phyloP scores from a whole-genome alignment of 2,113 vertebrate genomes.

The Calyptomena viridis region DNA sequence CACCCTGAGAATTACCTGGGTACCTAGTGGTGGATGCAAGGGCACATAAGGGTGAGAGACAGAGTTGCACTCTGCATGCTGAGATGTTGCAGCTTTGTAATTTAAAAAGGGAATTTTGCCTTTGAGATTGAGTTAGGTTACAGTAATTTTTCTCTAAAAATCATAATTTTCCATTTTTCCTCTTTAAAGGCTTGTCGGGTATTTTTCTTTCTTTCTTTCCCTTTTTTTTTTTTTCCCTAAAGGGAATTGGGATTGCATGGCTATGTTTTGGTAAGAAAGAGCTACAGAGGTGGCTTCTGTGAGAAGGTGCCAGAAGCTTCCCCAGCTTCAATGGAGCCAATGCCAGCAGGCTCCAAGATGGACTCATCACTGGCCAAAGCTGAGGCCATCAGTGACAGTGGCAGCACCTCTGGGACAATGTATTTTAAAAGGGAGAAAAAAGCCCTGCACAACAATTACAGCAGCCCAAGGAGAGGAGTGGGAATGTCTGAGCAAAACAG shows the following conservation, averaged over 20 bases:
- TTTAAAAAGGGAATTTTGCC: no score
- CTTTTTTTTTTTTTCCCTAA: background rate
- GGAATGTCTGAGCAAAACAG: background rate
- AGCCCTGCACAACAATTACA: background rate
- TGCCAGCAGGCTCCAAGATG: background rate
- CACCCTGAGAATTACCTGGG: no score
- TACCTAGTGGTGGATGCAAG: no score
- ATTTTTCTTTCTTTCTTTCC: background rate
- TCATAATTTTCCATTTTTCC: background rate
- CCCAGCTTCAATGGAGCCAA: background rate
- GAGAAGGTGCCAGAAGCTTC: background rate
- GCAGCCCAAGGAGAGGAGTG: background rate
- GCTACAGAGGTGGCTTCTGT: background rate
- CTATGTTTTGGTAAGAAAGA: background rate
- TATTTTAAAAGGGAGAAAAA: background rate
- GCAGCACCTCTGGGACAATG: background rate
- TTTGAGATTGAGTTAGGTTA: background rate
- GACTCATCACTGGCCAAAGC: background rate
- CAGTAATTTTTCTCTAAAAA: background rate
- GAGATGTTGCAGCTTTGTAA: no score
- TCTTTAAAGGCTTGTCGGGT: background rate
- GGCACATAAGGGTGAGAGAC: no score
- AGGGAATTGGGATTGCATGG: background rate
- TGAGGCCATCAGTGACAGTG: background rate
- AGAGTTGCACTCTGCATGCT: no score